Evolutionary conservation across 2,888 invertebrate species (phyloP).

Genomic region (Pharmacophagus antenor): DNA sequence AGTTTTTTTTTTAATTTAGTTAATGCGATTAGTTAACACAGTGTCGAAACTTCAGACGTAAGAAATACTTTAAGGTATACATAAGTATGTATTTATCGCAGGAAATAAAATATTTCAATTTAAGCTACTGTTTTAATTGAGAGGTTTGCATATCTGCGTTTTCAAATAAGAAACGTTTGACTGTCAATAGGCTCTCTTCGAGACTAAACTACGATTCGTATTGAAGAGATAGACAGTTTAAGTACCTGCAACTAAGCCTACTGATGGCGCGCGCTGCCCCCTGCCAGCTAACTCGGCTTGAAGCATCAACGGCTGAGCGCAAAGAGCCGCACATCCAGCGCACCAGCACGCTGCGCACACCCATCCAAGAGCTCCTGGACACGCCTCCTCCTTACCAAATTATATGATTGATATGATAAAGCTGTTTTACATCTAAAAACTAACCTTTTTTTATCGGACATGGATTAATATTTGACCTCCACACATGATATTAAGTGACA

Average conservation of each 20-base stretch:
- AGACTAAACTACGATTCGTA: too few relatives aligned
- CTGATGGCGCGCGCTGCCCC: slow-evolving; percentile 83
- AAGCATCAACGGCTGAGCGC: slow-evolving; percentile 85
- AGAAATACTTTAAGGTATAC: too few relatives aligned
- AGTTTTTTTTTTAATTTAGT: too few relatives aligned
- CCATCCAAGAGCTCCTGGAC: slow-evolving; percentile 83
- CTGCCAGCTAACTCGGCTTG: slow-evolving; percentile 85
- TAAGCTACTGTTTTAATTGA: not conserved
- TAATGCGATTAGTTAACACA: too few relatives aligned
- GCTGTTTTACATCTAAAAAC: too few relatives aligned
- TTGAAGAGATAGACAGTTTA: too few relatives aligned
- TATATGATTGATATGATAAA: not conserved
- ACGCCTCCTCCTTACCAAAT: slow-evolving; percentile 56
- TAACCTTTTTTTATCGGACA: too few relatives aligned
- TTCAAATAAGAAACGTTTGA: not conserved
- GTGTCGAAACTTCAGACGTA: too few relatives aligned
- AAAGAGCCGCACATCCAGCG: slow-evolving; percentile 85
- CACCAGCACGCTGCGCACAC: slow-evolving; percentile 86
- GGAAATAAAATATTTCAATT: not conserved
- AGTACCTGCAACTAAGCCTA: slow-evolving; percentile 84
- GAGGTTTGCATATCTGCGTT: not conserved
- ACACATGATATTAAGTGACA: too few relatives aligned
- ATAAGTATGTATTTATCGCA: too few relatives aligned
- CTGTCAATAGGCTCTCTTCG: not conserved
- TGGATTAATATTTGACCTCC: too few relatives aligned